These are phyloP conservation scores for Apostichopus leukothele DNA, from an alignment of 53 echinoderm and acorn worm species.

Conservation along the genomic window DNA sequence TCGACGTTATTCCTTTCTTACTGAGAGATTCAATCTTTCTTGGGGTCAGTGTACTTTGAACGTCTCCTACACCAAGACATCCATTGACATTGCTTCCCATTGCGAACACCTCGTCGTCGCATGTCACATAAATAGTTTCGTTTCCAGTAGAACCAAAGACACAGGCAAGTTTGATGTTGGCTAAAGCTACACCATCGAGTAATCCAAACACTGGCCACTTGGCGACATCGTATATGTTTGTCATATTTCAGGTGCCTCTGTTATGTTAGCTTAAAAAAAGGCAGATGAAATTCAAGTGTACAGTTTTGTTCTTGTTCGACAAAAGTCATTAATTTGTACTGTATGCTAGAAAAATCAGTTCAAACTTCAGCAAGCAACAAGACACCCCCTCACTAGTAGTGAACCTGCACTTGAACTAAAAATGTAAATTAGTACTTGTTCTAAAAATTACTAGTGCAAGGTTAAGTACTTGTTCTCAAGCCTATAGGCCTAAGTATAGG, in stretches of 20 bases:
- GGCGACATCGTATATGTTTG: constrained; percentile 90
- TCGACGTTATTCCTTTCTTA: constrained; percentile 67
- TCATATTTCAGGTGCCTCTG: constrained; percentile 54
- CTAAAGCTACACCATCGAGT: constrained; percentile 61
- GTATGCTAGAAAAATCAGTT: no score
- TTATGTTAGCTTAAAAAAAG: not conserved
- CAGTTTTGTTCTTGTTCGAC: no score
- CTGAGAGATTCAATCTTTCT: constrained; percentile 87
- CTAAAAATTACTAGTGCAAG: no score
- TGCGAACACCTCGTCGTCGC: constrained; percentile 86
- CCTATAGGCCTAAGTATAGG: no score
- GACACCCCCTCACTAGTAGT: no score
- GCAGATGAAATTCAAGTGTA: not conserved
- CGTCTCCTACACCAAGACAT: constrained; percentile 87
- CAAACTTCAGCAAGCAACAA: no score
- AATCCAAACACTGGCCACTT: constrained; percentile 98
- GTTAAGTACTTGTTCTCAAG: no score
- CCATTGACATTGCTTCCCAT: constrained; percentile 95
- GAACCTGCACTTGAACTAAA: no score
- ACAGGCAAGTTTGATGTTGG: constrained; percentile 78
- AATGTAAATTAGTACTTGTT: no score
- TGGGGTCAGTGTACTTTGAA: constrained; percentile 78
- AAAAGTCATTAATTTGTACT: no score
- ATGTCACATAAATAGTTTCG: constrained; percentile 91
- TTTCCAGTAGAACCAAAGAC: constrained; percentile 93